These are phyloP conservation scores for Gephyroberyx darwinii DNA, from an alignment of 2,797 vertebrate species.

Conservation along the genomic window DNA sequence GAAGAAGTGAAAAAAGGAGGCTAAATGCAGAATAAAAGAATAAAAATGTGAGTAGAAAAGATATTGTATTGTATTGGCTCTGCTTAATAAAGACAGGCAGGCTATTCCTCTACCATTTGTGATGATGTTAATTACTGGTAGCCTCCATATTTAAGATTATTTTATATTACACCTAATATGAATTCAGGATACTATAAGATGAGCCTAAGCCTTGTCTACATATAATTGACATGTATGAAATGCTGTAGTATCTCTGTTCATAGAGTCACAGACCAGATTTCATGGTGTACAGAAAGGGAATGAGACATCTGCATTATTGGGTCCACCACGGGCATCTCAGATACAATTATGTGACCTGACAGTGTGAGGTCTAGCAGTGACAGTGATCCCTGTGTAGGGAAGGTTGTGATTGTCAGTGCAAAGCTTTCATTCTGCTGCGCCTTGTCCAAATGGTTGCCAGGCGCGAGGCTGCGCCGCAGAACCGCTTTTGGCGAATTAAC, in stretches of 20 bases:
- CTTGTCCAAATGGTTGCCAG: slow-evolving; percentile 59
- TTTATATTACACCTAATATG: no score
- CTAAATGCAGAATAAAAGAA: background rate
- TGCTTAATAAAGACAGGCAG: background rate
- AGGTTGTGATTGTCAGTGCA: slow-evolving; percentile 75
- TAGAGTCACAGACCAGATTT: slow-evolving; percentile 38
- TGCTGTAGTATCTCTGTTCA: background rate
- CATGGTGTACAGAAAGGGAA: slow-evolving; percentile 35
- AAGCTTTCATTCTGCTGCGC: slow-evolving; percentile 61
- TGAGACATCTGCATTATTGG: slow-evolving; percentile 55
- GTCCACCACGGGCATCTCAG: slow-evolving; percentile 58
- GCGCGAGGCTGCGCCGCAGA: slow-evolving; percentile 62
- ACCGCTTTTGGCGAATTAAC: slow-evolving; percentile 70
- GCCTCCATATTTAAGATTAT: background rate
- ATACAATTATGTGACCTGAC: slow-evolving; percentile 78
- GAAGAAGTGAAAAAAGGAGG: no score
- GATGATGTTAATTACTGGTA: background rate
- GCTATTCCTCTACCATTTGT: background rate
- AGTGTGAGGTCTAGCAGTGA: slow-evolving; percentile 71
- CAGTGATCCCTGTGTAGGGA: slow-evolving; percentile 73
- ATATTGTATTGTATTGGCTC: background rate
- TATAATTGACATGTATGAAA: background rate
- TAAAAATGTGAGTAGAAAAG: background rate
- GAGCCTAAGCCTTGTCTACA: background rate
- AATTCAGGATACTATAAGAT: no score